A percentile compares a stretch with the other conserved stretches of the same genome.
phyloP scores from a whole-genome alignment of 2,113 vertebrate genomes.

The Hypanus sabinus region DNA sequence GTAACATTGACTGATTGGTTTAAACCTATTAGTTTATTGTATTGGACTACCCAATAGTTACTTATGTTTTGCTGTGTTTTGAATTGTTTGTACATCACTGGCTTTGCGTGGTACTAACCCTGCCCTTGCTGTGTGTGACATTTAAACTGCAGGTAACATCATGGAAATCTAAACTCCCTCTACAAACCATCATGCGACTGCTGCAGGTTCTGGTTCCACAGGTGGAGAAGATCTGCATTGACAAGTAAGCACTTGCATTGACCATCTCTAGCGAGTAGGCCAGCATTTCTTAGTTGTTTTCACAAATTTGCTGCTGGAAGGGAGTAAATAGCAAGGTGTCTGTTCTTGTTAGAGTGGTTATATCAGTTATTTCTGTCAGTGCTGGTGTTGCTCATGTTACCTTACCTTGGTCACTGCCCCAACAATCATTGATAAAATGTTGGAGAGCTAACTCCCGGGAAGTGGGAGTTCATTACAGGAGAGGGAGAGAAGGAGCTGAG shows the following conservation, averaged over 20 bases:
- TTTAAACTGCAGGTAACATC: slow-evolving; percentile 67
- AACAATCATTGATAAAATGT: background rate
- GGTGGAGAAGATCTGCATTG: slow-evolving; percentile 98
- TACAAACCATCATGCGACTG: slow-evolving; percentile 96
- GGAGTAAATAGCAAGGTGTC: background rate
- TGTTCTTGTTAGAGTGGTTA: background rate
- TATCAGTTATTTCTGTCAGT: background rate
- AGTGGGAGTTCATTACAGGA: background rate
- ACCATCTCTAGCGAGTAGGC: background rate
- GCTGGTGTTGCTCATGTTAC: background rate
- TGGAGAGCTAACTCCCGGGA: background rate
- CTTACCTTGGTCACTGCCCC: background rate
- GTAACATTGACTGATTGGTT: background rate
- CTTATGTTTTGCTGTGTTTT: background rate
- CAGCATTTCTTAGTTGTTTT: background rate
- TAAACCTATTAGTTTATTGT: too few species aligned
- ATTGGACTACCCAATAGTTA: background rate
- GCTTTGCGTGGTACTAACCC: slow-evolving; percentile 30
- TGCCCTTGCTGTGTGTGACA: slow-evolving; percentile 23
- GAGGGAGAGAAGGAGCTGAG: background rate
- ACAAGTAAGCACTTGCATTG: slow-evolving; percentile 68
- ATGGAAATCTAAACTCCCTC: slow-evolving; percentile 90
- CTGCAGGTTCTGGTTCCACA: slow-evolving; percentile 94
- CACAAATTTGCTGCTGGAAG: background rate
- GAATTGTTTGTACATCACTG: background rate